These are phyloP conservation scores for Trematomus loennbergii DNA, from an alignment of 2,113 vertebrate species.

Conservation along the genomic window DNA sequence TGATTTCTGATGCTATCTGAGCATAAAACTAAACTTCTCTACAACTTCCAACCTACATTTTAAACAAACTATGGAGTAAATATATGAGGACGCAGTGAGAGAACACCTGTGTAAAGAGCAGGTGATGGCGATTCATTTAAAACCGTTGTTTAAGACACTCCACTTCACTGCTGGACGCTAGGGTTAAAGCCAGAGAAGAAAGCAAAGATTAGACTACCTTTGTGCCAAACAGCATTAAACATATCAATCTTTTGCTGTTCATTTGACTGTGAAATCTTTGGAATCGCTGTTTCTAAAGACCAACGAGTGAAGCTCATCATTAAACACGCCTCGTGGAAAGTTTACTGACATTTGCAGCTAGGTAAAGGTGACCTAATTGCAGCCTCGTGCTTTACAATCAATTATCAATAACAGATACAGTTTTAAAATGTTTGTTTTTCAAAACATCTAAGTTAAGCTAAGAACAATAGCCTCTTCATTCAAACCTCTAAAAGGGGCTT, in stretches of 20 bases:
- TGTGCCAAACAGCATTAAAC: constrained; percentile 90
- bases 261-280: constrained; percentile 96
- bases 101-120: constrained; percentile 88
- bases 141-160: constrained; percentile 78
- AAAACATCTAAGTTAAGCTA: constrained; percentile 66
- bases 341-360: constrained; percentile 20
- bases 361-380: constrained; percentile 2
- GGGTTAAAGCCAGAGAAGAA: constrained; percentile 87
- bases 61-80: constrained; percentile 61
- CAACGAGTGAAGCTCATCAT: constrained; percentile 82
- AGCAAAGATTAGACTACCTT: constrained; percentile 89
- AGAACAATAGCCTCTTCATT: constrained; percentile 70
- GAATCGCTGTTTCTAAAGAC: constrained; percentile 89
- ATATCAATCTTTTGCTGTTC: constrained; percentile 95
- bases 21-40: not conserved
- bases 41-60: not conserved
- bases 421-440: constrained; percentile 47
- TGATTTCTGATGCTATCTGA: not conserved
- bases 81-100: constrained; percentile 64
- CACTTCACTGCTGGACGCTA: constrained; percentile 75
- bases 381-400: not conserved
- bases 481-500: constrained; percentile 59
- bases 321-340: constrained; percentile 4
- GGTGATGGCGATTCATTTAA: constrained; percentile 85
- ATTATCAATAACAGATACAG: not conserved